phyloP scores from a whole-genome alignment of 1,140 invertebrate genomes.

The Drosophila watanabei region DNA sequence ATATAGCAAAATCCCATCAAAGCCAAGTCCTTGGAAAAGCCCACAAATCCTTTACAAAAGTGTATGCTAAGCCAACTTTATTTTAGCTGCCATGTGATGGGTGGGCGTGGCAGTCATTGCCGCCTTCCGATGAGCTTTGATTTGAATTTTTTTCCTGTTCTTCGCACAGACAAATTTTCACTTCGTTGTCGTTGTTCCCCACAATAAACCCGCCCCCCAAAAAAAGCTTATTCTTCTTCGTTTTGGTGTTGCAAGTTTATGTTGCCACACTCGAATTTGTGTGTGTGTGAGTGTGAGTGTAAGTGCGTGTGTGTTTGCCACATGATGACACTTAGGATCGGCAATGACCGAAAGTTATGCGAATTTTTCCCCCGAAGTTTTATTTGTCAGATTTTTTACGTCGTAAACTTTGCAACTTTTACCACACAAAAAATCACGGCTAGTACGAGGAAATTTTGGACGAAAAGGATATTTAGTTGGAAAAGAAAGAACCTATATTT shows the following conservation, averaged over 20 bases:
- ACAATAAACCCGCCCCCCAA: slow-evolving; percentile 8
- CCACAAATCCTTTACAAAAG: neutral
- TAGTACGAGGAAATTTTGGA: slow-evolving; percentile 6
- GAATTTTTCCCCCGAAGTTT: slow-evolving; percentile 30
- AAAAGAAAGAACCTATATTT: neutral
- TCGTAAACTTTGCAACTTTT: slow-evolving; percentile 42
- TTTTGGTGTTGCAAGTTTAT: slow-evolving; percentile 43
- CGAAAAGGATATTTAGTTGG: neutral
- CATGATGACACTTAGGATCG: slow-evolving; percentile 49
- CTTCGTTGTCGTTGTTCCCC: slow-evolving; percentile 35
- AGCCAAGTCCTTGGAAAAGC: neutral
- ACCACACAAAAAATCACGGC: slow-evolving; percentile 5
- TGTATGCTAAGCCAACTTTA: slow-evolving; percentile 27
- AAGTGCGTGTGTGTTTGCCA: slow-evolving; percentile 29
- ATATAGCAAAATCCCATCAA: no score
- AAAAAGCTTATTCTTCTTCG: slow-evolving; percentile 28
- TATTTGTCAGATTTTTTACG: slow-evolving; percentile 33
- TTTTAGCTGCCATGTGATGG: slow-evolving; percentile 36
- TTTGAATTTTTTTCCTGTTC: slow-evolving; percentile 46
- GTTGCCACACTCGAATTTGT: slow-evolving; percentile 16
- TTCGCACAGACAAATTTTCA: slow-evolving; percentile 48
- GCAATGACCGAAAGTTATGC: slow-evolving; percentile 49
- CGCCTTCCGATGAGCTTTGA: slow-evolving; percentile 51
- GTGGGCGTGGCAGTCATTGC: slow-evolving; percentile 52
- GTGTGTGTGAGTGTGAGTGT: slow-evolving; percentile 4